A percentile compares a stretch with the other conserved stretches of the same genome.
Evolutionary conservation across 2,113 vertebrate species (phyloP).

Genomic region (Narcine bancroftii): DNA sequence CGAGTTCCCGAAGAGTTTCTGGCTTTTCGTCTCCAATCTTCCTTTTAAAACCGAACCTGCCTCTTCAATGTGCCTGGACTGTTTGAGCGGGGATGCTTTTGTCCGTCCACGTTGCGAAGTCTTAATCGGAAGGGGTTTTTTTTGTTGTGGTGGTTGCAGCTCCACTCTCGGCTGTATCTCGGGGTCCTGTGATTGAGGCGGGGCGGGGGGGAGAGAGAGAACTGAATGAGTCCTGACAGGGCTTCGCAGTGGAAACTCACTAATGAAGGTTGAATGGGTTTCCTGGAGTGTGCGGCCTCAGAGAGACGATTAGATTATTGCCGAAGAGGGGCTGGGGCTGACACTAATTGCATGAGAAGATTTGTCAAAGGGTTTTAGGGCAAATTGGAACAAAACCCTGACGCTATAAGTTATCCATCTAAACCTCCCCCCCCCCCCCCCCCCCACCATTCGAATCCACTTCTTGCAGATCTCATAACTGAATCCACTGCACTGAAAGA

Average conservation of each 20-base stretch:
- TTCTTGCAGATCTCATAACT: not conserved
- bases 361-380: not conserved
- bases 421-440: too few species aligned
- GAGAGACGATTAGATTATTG: constrained; percentile 18
- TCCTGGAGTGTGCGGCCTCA: constrained; percentile 16
- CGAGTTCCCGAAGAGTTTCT: not conserved
- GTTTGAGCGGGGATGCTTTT: too few species aligned
- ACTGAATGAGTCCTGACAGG: constrained; percentile 17
- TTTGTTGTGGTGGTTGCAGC: too few species aligned
- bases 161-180: not conserved
- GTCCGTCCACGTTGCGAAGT: too few species aligned
- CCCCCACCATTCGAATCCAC: not conserved
- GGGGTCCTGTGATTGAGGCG: not conserved
- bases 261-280: constrained; percentile 22
- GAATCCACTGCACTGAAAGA: too few species aligned
- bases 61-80: too few species aligned
- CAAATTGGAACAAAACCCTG: not conserved
- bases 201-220: too few species aligned
- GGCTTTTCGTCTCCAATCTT: not conserved
- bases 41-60: too few species aligned
- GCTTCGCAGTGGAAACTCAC: not conserved
- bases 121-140: too few species aligned
- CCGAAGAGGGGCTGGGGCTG: not conserved
- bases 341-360: constrained; percentile 30
- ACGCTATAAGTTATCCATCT: too few species aligned